Evolutionary conservation across 2,888 invertebrate species (phyloP).

Genomic region (Plebejus argus): DNA sequence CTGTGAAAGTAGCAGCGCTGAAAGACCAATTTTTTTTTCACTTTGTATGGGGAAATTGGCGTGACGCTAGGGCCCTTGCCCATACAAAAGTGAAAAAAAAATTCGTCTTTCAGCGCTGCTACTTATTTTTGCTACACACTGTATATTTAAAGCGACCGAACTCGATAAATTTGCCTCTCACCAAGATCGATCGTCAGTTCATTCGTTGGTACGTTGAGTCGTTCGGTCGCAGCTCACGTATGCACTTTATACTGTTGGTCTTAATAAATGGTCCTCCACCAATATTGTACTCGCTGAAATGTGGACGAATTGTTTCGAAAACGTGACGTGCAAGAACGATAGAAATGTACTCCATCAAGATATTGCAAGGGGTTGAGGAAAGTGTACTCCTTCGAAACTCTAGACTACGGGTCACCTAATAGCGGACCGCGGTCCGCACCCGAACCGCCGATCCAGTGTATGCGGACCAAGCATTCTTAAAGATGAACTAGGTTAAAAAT

Average conservation of each 20-base stretch:
- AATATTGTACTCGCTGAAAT: slow-evolving; percentile 28
- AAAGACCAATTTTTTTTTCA: too few species aligned
- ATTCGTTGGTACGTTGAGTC: slow-evolving; percentile 13
- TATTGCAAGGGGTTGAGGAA: neutral
- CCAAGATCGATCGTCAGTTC: slow-evolving; percentile 17
- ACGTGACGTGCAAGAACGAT: slow-evolving; percentile 1
- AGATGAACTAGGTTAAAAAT: too few species aligned
- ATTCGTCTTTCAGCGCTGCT: too few species aligned
- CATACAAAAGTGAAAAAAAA: too few species aligned
- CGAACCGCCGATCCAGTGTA: too few species aligned
- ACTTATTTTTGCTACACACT: too few species aligned
- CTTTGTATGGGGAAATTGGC: too few species aligned
- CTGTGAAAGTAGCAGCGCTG: too few species aligned
- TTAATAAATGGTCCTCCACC: slow-evolving; percentile 38
- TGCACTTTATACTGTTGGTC: slow-evolving; percentile 45
- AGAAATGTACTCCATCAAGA: neutral
- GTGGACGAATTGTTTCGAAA: slow-evolving; percentile 23
- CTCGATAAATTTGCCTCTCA: slow-evolving; percentile 17
- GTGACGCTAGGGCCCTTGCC: too few species aligned
- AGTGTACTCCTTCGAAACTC: neutral
- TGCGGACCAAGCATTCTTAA: too few species aligned
- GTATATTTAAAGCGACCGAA: neutral
- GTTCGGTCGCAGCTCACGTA: slow-evolving; percentile 36
- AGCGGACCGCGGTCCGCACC: too few species aligned
- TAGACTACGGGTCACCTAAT: too few species aligned